These are phyloP conservation scores for Micrastur ruficollis DNA, from an alignment of 2,797 vertebrate genomes.

Conservation along the genomic window DNA sequence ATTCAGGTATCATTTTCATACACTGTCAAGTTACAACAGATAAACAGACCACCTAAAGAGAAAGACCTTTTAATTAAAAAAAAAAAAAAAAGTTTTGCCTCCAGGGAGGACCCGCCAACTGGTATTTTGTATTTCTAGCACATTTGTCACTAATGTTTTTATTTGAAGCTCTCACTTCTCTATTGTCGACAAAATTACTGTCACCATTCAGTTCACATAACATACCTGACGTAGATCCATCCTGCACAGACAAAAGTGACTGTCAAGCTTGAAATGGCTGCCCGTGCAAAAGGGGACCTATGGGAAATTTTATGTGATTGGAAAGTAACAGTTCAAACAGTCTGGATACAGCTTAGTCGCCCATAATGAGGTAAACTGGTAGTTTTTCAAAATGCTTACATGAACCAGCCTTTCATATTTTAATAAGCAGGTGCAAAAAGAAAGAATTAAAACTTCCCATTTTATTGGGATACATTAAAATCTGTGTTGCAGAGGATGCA, in stretches of 20 bases:
- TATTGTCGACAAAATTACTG: not conserved
- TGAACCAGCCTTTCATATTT: constrained; percentile 30
- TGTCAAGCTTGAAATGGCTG: not conserved
- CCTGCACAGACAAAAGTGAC: not conserved
- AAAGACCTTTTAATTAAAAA: not conserved
- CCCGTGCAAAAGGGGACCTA: not conserved
- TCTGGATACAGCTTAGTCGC: not conserved
- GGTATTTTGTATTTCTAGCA: not conserved
- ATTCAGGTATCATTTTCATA: not conserved
- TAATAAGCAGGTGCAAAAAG: constrained; percentile 48
- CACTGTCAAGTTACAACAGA: not conserved
- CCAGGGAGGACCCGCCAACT: not conserved
- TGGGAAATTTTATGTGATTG: not conserved
- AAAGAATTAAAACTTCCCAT: not conserved
- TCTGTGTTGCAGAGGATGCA: not conserved
- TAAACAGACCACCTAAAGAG: not conserved
- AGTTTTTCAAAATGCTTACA: not conserved
- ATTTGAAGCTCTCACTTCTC: not conserved
- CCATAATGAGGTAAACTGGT: not conserved
- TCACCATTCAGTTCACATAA: not conserved
- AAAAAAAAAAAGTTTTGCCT: not conserved
- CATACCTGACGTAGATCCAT: not conserved
- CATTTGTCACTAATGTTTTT: not conserved
- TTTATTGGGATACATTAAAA: not conserved
- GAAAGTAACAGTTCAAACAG: not conserved